phyloP scores from a whole-genome alignment of 1,140 invertebrate genomes.

The Aphelenchoides besseyi region DNA sequence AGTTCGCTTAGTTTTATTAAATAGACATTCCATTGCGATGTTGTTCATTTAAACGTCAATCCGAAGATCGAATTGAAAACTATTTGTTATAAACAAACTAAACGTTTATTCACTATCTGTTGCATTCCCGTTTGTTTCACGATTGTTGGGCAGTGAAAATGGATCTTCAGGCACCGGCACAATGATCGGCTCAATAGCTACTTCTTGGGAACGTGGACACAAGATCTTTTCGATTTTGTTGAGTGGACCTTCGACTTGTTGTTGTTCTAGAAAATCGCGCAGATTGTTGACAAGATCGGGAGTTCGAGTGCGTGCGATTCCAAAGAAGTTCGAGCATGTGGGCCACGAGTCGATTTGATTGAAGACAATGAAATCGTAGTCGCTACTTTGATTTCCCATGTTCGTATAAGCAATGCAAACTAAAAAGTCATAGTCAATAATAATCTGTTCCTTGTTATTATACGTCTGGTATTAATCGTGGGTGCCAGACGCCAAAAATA shows the following conservation, averaged over 20 bases:
- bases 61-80: too few relatives aligned
- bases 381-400: conserved; percentile 9
- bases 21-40: too few relatives aligned
- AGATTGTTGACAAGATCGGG: conserved; percentile 19
- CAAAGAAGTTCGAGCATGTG: conserved; percentile 14
- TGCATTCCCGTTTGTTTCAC: neutral
- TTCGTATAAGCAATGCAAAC: conserved; percentile 16
- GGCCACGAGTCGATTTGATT: conserved; percentile 25
- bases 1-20: neutral
- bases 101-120: neutral
- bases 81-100: neutral
- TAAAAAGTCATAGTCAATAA: conserved; percentile 4
- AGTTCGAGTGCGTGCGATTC: neutral
- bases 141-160: neutral
- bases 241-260: conserved; percentile 10
- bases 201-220: neutral
- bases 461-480: neutral
- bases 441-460: too few relatives aligned
- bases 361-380: conserved; percentile 10
- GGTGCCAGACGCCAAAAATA: conserved; percentile 26
- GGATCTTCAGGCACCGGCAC: neutral
- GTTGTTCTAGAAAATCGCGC: conserved; percentile 20
- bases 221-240: neutral
- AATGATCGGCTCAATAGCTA: neutral
- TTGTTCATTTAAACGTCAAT: too few relatives aligned